phyloP scores from a whole-genome alignment of 2,113 vertebrate species.

The Merops nubicus region DNA sequence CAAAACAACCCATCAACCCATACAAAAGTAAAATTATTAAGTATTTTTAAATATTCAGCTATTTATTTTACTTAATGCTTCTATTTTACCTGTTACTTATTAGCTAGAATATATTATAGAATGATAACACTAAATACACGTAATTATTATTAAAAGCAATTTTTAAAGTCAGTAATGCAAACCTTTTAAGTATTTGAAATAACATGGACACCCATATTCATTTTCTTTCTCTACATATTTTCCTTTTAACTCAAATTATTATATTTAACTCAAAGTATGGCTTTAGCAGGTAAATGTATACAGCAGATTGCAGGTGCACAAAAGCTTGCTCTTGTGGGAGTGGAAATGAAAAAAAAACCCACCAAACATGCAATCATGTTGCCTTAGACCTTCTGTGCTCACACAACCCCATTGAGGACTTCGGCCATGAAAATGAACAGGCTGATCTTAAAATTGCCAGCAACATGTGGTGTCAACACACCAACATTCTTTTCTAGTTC shows the following conservation, averaged over 20 bases:
- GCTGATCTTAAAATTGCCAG: background rate
- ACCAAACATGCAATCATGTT: accelerated
- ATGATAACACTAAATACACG: background rate
- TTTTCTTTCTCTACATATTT: background rate
- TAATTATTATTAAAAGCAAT: background rate
- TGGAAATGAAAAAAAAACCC: background rate
- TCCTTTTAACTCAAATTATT: background rate
- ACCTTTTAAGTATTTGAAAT: background rate
- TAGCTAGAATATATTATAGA: background rate
- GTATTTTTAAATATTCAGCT: background rate
- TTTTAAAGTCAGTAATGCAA: background rate
- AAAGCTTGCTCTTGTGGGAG: background rate
- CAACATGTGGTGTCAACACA: background rate
- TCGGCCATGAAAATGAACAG: background rate
- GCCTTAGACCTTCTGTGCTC: background rate
- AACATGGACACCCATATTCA: background rate
- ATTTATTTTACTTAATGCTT: background rate
- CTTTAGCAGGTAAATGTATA: background rate
- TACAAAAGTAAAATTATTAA: background rate
- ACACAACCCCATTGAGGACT: background rate
- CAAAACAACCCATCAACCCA: background rate
- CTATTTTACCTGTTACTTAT: background rate
- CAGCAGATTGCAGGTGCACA: background rate
- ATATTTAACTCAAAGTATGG: background rate
- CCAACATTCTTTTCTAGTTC: background rate